Evolutionary conservation across 2,888 invertebrate species (phyloP).

Genomic region (Zaprionus obscuricornis): DNA sequence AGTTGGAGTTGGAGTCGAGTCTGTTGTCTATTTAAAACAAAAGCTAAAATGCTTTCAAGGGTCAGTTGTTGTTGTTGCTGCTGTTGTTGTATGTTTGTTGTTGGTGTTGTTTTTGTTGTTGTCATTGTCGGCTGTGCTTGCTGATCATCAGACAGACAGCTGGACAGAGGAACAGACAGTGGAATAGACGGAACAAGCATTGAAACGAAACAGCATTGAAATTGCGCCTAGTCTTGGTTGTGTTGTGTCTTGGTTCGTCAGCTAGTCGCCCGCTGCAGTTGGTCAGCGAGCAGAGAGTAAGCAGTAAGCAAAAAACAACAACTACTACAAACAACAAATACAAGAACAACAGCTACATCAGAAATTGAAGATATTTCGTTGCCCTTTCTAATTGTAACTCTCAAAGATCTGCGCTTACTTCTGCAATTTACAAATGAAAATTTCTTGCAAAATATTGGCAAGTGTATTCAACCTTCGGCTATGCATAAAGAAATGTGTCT

Average conservation of each 20-base stretch:
- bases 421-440: too few relatives aligned
- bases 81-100: not conserved
- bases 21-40: constrained; percentile 55
- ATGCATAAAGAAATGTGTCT: too few relatives aligned
- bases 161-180: constrained; percentile 30
- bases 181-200: too few relatives aligned
- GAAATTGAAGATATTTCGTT: too few relatives aligned
- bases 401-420: too few relatives aligned
- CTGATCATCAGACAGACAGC: constrained; percentile 54
- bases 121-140: constrained; percentile 62
- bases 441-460: too few relatives aligned
- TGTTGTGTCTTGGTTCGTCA: not conserved
- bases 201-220: constrained; percentile 40
- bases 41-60: constrained; percentile 63
- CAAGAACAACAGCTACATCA: constrained; percentile 53
- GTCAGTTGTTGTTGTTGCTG: constrained; percentile 52
- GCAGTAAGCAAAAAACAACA: constrained; percentile 26
- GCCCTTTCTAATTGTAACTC: too few relatives aligned
- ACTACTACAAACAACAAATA: constrained; percentile 31
- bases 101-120: constrained; percentile 34
- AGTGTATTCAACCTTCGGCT: too few relatives aligned
- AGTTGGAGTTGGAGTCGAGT: constrained; percentile 22
- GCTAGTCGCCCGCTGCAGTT: constrained; percentile 27
- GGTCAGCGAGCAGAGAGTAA: constrained; percentile 24
- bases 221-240: constrained; percentile 49